These are phyloP conservation scores for Papilio dardanus DNA, from an alignment of 1,140 invertebrate species.

Conservation along the genomic window DNA sequence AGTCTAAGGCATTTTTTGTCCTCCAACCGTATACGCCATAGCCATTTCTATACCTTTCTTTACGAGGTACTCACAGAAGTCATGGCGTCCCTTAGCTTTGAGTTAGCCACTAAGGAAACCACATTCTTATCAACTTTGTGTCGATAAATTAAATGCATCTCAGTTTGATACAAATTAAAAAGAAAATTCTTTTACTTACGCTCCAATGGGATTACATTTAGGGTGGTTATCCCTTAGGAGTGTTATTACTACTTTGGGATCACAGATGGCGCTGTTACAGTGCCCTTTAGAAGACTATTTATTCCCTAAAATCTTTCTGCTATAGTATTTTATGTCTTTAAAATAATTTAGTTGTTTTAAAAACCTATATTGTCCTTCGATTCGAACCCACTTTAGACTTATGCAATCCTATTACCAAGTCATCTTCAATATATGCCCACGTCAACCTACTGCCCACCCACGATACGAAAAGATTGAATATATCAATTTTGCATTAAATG, in stretches of 20 bases:
- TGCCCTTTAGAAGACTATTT: neutral
- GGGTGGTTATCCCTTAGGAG: constrained; percentile 9
- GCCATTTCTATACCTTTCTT: too few relatives aligned
- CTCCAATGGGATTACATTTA: neutral
- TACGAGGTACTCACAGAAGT: neutral
- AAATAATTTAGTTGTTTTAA: too few relatives aligned
- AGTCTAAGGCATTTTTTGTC: too few relatives aligned
- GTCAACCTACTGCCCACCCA: constrained; percentile 2
- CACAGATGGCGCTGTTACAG: neutral
- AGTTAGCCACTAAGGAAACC: too few relatives aligned
- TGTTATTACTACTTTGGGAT: neutral
- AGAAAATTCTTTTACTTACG: neutral
- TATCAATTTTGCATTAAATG: neutral
- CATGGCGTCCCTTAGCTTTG: neutral
- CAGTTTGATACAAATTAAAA: neutral
- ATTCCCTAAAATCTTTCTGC: neutral
- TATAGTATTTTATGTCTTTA: too few relatives aligned
- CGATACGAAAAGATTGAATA: neutral
- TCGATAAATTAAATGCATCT: neutral
- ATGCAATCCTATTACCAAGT: constrained; percentile 2
- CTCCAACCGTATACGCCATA: too few relatives aligned
- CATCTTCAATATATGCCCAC: constrained; percentile 6
- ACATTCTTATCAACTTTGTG: too few relatives aligned
- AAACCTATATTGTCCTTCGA: too few relatives aligned
- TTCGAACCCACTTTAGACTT: neutral